Conservation (phyloP, 2,797 vertebrate genomes). For the Buceros bicornis region DNA sequence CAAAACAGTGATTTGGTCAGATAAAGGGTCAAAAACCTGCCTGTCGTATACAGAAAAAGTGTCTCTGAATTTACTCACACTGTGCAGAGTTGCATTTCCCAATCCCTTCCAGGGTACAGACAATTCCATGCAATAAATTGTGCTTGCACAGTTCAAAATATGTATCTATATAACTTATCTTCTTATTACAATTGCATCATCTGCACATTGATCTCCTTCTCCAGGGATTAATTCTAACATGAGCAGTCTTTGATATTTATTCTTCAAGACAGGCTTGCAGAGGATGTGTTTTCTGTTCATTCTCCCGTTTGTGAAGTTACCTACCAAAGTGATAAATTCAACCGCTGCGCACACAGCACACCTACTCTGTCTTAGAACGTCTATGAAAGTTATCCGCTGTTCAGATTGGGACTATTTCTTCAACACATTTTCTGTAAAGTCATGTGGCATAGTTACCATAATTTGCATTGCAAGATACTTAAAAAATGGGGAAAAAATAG, state of each 20-base stretch:
- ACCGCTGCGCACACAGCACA: neutral
- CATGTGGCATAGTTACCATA: neutral
- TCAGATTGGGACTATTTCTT: neutral
- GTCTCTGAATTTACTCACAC: neutral
- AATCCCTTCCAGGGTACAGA: neutral
- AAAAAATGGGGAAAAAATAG: neutral
- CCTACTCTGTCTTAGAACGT: neutral
- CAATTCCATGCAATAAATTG: slow-evolving; percentile 12
- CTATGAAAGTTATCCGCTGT: neutral
- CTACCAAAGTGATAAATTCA: neutral
- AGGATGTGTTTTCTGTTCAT: neutral
- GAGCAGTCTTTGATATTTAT: slow-evolving; percentile 6
- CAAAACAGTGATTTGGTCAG: fast-evolving
- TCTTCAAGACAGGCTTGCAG: slow-evolving; percentile 17
- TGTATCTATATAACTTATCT: slow-evolving; percentile 18
- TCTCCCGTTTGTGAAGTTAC: neutral
- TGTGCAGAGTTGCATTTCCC: neutral
- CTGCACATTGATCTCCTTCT: slow-evolving; percentile 32
- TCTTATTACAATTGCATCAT: slow-evolving; percentile 9
- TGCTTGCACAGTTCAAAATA: neutral
- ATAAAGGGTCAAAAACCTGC: neutral
- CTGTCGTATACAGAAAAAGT: neutral
- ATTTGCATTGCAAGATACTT: neutral
- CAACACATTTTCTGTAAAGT: neutral
- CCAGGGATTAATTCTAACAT: slow-evolving; percentile 8